phyloP scores from a whole-genome alignment of 2,888 invertebrate species.

The Heliconius aoede region DNA sequence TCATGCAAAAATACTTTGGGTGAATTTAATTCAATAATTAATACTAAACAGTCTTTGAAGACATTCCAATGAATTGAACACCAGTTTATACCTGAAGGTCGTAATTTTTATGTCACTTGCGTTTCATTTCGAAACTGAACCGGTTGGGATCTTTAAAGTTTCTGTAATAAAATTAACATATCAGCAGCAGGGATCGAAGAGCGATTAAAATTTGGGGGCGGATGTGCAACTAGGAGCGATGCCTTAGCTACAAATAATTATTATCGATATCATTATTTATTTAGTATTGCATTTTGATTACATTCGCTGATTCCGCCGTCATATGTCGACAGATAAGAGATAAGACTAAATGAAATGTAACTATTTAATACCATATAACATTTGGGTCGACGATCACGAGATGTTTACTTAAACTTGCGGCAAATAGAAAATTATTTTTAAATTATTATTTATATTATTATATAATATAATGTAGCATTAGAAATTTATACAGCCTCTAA shows the following conservation, averaged over 20 bases:
- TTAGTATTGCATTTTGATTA: conserved; percentile 46
- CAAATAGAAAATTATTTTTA: conserved; percentile 4
- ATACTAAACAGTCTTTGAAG: conserved; percentile 53
- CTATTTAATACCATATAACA: conserved; percentile 27
- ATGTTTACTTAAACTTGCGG: background rate
- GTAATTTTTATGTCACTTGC: conserved; percentile 75
- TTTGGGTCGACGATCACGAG: conserved; percentile 36
- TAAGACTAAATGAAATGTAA: conserved; percentile 24
- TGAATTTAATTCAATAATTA: background rate
- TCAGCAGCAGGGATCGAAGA: conserved; percentile 68
- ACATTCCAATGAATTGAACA: conserved; percentile 57
- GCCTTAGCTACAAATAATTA: conserved; percentile 31
- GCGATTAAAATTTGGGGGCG: conserved; percentile 52
- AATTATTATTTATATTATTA: conserved; percentile 15
- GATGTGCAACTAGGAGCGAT: conserved; percentile 52
- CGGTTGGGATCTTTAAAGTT: conserved; percentile 76
- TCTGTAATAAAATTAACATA: conserved; percentile 81
- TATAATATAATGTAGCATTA: conserved; percentile 9
- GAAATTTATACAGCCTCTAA: background rate
- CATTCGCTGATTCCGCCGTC: conserved; percentile 45
- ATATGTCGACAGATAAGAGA: conserved; percentile 41
- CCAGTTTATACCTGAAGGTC: conserved; percentile 65
- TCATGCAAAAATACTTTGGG: background rate
- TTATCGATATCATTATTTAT: conserved; percentile 36
- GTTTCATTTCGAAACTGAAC: conserved; percentile 77